Evolutionary conservation across 2,113 vertebrate genomes (phyloP), one percentile per base, ranked within the genome.

Genomic region (Caretta caretta): DNA sequence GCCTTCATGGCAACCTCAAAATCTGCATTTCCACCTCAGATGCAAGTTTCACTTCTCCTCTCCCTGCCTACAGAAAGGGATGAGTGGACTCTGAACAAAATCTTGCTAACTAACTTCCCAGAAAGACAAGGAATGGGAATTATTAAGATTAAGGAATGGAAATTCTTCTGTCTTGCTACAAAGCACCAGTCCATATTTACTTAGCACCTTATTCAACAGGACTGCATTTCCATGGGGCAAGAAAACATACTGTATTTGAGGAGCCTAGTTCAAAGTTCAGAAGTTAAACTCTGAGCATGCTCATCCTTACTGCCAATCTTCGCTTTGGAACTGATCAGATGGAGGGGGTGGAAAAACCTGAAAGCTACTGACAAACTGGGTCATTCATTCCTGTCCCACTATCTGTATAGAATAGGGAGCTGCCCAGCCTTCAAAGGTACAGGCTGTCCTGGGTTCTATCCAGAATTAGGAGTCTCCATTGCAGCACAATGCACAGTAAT

Each of bases 1-100:
- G 22, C 24, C 27, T 48, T 42, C 75, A 93, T 10, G 79, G 10
- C 51, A 83, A 75, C 5, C 29, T 91, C 48, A 88, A 81, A 48
- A 78, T 35, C 35, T 80, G 0, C 72, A 59, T 59, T 84, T 90
- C 75, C 51, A 12, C 25, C 95, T 65, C n/a, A 92, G 86, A 56
- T 49, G 7, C 53, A 92, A 82, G 89, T 96, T 96, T 93, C 75
- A 42, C 65, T 81, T 42, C 87, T 95, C 93, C 54, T 31, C 46
- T 93, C 8, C 83, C 19, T 65, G 84, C 31, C 35, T 80, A 92
- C 8, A 93, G 48, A 93, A 93, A 93, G 35, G 81, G 42, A 92
- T 80, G 76, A 94, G 93, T 89, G 53, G 90, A 86, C 49, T 87
- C 78, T 35, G 42, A 76, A 90, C 4, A 89, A 1, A 50, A 83